Conservation (phyloP, 2,888 invertebrate genomes). For the Lasioglossum figueresi region DNA sequence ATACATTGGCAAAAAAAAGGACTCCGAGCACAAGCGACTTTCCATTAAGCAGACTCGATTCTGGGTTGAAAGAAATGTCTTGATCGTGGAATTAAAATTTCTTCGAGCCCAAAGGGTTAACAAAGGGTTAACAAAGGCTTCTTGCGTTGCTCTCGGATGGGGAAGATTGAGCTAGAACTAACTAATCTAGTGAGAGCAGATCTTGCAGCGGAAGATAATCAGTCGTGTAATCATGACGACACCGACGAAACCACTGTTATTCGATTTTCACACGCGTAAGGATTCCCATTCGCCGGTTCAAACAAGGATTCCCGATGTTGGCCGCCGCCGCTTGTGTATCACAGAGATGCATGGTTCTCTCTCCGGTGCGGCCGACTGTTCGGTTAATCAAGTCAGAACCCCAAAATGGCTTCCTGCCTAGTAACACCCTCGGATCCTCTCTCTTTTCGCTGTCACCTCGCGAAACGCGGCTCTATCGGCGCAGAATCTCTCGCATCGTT, state of each 20-base stretch:
- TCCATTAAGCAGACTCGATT: no score
- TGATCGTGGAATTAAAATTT: no score
- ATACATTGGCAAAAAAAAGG: neutral
- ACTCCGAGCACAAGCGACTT: neutral
- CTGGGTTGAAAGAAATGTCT: no score
- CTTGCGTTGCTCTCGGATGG: neutral
- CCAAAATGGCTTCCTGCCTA: slow-evolving; percentile 82
- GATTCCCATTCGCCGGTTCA: slow-evolving; percentile 64
- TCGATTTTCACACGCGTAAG: slow-evolving; percentile 63
- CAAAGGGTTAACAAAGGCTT: no score
- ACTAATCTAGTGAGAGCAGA: neutral
- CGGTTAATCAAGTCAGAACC: slow-evolving; percentile 79
- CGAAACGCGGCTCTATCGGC: slow-evolving; percentile 65
- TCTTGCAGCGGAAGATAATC: slow-evolving; percentile 17
- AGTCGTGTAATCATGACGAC: slow-evolving; percentile 36
- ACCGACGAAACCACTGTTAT: slow-evolving; percentile 56
- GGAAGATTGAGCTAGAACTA: neutral
- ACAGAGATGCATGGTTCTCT: slow-evolving; percentile 52
- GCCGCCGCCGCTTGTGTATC: slow-evolving; percentile 35
- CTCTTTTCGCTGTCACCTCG: slow-evolving; percentile 72
- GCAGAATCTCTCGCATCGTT: slow-evolving; percentile 70
- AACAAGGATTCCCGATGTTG: slow-evolving; percentile 64
- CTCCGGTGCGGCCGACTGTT: slow-evolving; percentile 48
- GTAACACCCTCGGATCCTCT: slow-evolving; percentile 80
- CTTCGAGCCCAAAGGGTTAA: no score